Evolutionary conservation across 2,888 invertebrate species (phyloP), one percentile per base, ranked within the genome.

Genomic region (Drosophila sordidula): DNA sequence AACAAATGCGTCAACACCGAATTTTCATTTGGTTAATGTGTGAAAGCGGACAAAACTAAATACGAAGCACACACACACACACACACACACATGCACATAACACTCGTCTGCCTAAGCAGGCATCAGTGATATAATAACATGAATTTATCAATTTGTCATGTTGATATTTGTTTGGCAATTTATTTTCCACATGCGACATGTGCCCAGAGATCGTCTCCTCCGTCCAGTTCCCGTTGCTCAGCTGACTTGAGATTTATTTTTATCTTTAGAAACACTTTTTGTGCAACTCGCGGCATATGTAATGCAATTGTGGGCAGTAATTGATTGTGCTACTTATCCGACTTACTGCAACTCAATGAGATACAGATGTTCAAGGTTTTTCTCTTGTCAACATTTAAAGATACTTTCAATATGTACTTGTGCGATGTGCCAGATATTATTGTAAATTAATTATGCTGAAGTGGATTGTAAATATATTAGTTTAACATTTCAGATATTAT

Each of bases 81-180:
- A n/a, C n/a, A n/a, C 59, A 63, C 69, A 49, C 26, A 25, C 34
- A 39, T 34, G 34, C 34, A 16, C 18, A 50, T 32, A 54, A 51
- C 12, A 47, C 52, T 45, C 36, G 34, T 46, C 55, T 71, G 67
- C 61, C 66, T 62, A 79, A 64, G 70, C 69, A 77, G 66, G 59
- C 87, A 70, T 67, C 81, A 72, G 58, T 73, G 78, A 69, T 88
- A 88, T 89, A 87, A 89, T 88, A 88, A 89, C 89, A 88, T 78
- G 84, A 86, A 89, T 89, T 89, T 82, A 88, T 88, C 89, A 89
- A 89, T 89, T 89, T 89, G 89, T 89, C 90, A 89, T 88, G 90
- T 80, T 83, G 84, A 88, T 86, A 82, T 88, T 89, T 89, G 89
- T 89, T 89, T 76, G 76, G 81, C 78, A 75, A 89, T 89, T 89